Conservation (phyloP, 2,113 vertebrate genomes). For the Chaetura pelagica region DNA sequence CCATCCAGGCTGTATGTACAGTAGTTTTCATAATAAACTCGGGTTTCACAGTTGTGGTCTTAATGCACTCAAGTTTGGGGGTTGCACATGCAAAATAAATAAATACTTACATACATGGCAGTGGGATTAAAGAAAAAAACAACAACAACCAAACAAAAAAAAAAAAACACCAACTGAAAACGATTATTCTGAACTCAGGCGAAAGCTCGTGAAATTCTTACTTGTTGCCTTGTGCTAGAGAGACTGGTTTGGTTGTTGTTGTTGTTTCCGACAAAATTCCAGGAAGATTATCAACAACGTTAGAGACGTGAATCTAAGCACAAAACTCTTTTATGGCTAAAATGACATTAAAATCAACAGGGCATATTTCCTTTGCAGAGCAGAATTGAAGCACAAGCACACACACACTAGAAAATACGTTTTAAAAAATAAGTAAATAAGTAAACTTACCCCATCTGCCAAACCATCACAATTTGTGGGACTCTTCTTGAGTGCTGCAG, state of each 20-base stretch:
- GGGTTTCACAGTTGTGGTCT: slow-evolving; percentile 54
- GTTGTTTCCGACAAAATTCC: slow-evolving; percentile 18
- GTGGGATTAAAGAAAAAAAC: background rate
- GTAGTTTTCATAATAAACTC: slow-evolving; percentile 52
- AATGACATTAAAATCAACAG: slow-evolving; percentile 47
- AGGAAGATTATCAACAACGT: slow-evolving; percentile 9
- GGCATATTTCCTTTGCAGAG: background rate
- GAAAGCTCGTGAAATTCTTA: slow-evolving; percentile 19
- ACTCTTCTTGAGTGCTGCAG: slow-evolving; percentile 68
- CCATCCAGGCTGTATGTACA: slow-evolving; percentile 57
- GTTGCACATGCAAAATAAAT: slow-evolving; percentile 15
- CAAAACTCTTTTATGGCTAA: slow-evolving; percentile 27
- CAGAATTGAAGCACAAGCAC: slow-evolving; percentile 4
- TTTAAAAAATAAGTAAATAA: slow-evolving; percentile 7
- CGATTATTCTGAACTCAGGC: background rate
- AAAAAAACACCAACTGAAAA: background rate
- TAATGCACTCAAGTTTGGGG: slow-evolving; percentile 11
- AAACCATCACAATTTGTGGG: slow-evolving; percentile 69
- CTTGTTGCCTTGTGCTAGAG: slow-evolving; percentile 42
- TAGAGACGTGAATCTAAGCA: background rate
- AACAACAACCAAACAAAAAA: background rate
- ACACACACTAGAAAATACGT: slow-evolving; percentile 43
- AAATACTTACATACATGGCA: background rate
- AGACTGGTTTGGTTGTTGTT: background rate
- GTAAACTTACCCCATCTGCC: slow-evolving; percentile 77